phyloP scores from a whole-genome alignment of 1,140 invertebrate species.

The Papilio machaon region DNA sequence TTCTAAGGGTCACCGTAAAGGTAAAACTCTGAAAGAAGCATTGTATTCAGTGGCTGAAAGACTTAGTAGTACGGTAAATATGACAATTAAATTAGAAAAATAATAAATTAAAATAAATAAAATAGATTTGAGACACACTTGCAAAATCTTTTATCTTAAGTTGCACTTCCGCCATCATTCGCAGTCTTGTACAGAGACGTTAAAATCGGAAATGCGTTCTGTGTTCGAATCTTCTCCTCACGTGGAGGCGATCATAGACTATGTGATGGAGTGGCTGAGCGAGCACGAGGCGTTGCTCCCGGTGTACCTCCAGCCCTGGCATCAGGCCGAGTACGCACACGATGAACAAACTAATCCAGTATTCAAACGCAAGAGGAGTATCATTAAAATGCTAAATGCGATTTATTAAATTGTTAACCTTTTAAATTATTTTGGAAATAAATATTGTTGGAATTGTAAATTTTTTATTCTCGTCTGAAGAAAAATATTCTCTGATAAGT shows the following conservation, averaged over 20 bases:
- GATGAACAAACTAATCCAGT: slow-evolving; percentile 51
- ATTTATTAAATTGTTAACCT: slow-evolving; percentile 45
- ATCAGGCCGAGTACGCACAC: slow-evolving; percentile 43
- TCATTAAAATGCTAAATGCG: slow-evolving; percentile 52
- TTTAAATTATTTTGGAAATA: not conserved
- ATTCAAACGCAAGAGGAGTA: slow-evolving; percentile 53
- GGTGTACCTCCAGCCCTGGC: slow-evolving; percentile 63
- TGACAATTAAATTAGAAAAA: not conserved
- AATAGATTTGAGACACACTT: too few relatives aligned
- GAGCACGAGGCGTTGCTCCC: slow-evolving; percentile 64
- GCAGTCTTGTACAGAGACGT: slow-evolving; percentile 46
- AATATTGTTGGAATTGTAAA: slow-evolving; percentile 15
- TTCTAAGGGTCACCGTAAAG: slow-evolving; percentile 52
- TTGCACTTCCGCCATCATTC: not conserved
- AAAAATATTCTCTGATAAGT: too few relatives aligned
- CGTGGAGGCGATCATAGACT: slow-evolving; percentile 64
- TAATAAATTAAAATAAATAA: too few relatives aligned
- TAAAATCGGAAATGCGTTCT: slow-evolving; percentile 51
- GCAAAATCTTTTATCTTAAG: not conserved
- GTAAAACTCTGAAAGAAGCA: slow-evolving; percentile 58
- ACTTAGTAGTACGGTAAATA: slow-evolving; percentile 45
- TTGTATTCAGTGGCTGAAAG: slow-evolving; percentile 45
- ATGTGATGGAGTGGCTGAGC: slow-evolving; percentile 68
- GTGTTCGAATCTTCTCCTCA: slow-evolving; percentile 65
- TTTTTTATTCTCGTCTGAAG: not conserved